Base-by-base conservation (phyloP, 2,797 vertebrate genomes). In the Lemur catta region DNA sequence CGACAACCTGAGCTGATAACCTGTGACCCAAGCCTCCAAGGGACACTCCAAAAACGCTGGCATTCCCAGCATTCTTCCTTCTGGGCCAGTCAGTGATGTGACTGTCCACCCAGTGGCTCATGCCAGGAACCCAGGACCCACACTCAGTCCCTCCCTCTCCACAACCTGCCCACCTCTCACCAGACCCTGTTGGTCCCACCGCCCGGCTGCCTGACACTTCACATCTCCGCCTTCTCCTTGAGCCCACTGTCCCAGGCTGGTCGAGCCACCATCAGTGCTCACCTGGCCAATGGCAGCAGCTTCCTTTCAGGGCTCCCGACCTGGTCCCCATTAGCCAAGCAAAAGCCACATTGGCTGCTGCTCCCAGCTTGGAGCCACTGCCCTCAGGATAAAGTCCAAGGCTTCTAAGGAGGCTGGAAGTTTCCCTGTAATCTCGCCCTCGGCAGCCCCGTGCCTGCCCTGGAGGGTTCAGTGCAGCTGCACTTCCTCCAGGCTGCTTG, bases 321-420 rank as follows among this genome's bases (percentile, higher is more conserved):
- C 55, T 20, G 17, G 28, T n/a, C 28, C 35, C 30, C 28, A 11
- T 0, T 18, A 61, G 55, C 11, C 91, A 85, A 33, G 20, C 17
- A 55, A 35, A 71, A 46, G 41, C 61, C n/a, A 17, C n/a, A 26
- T n/a, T 33, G 2, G 28, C 3, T 0, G 0, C 74, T 65, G 84
- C 18, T 78, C 43, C 59, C 33, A 28, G 57, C 91, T 17, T 24
- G 84, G 52, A 92, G 78, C 35, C 38, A 8, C 38, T 12, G 63
- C 17, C 67, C 89, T 24, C 4, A 1, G 91, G 88, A 33, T 59
- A 96, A 97, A 97, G 94, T 97, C 61, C 94, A 96, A 52, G 22
- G 11, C 14, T 22, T 30, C 50, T 2, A 41, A 48, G 84, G 90
- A 76, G 41, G 65, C 76, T 12, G 10, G 0, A 10, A 17, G 76